These are phyloP conservation scores for Hypanus sabinus DNA, from an alignment of 2,113 vertebrate genomes.

Conservation along the genomic window DNA sequence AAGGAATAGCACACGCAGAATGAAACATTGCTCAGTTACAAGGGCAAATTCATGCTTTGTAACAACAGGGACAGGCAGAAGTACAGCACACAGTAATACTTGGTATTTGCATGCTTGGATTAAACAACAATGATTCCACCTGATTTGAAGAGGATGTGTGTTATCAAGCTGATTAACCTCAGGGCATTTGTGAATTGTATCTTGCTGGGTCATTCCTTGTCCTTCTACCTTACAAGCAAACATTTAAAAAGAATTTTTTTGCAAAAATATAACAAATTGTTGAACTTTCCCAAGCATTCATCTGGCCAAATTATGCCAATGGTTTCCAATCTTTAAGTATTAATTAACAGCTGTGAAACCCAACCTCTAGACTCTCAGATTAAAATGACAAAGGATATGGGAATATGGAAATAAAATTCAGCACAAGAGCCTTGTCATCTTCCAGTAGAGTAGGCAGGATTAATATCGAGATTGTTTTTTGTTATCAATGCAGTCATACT, in stretches of 20 bases:
- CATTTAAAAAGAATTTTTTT: background rate
- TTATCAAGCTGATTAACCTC: too few species aligned
- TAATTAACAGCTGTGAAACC: background rate
- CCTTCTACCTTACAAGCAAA: background rate
- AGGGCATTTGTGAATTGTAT: too few species aligned
- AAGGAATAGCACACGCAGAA: too few species aligned
- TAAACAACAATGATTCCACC: background rate
- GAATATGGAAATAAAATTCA: background rate
- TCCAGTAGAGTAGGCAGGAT: background rate
- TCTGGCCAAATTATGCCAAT: background rate
- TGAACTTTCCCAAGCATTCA: background rate
- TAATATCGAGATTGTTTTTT: background rate
- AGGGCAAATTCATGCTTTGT: too few species aligned
- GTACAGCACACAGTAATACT: too few species aligned
- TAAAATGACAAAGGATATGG: background rate
- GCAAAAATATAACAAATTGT: too few species aligned
- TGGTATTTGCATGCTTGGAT: background rate
- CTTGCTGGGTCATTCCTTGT: background rate
- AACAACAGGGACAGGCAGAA: too few species aligned
- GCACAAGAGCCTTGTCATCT: background rate
- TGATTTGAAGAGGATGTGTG: background rate
- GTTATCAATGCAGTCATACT: background rate
- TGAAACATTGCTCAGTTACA: too few species aligned
- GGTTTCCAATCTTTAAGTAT: background rate
- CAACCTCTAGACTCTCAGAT: background rate